A percentile compares a stretch with the other conserved stretches of the same genome.
These are phyloP conservation scores for Siniperca obscura DNA, from an alignment of 2,797 vertebrate species.

Conservation along the genomic window DNA sequence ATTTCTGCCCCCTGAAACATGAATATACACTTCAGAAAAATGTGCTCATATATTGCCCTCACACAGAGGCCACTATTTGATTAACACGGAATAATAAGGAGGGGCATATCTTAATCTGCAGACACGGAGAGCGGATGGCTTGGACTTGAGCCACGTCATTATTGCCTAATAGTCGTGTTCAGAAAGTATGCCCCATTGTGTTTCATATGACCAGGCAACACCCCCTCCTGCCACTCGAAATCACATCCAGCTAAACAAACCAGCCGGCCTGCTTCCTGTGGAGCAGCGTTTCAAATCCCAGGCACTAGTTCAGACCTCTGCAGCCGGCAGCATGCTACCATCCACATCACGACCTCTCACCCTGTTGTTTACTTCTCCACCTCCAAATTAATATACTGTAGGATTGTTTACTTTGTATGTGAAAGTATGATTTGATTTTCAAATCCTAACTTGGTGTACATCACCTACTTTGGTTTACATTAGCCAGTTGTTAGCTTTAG, in stretches of 20 bases:
- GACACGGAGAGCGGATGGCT: conserved; percentile 75
- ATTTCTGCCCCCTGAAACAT: conserved; percentile 22
- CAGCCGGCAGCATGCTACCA: conserved; percentile 85
- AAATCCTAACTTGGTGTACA: conserved; percentile 86
- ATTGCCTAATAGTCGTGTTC: conserved; percentile 85
- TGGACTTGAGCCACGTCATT: conserved; percentile 85
- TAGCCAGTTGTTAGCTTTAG: conserved; percentile 61
- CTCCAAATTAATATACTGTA: conserved; percentile 78
- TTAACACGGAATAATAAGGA: conserved; percentile 73
- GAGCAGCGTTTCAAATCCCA: conserved; percentile 83
- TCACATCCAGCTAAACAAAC: conserved; percentile 89
- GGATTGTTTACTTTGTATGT: conserved; percentile 86
- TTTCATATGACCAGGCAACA: conserved; percentile 83
- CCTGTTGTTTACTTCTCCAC: conserved; percentile 69
- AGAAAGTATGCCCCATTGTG: conserved; percentile 87
- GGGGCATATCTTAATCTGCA: conserved; percentile 82
- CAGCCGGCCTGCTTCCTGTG: conserved; percentile 83
- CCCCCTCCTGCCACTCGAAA: conserved; percentile 85
- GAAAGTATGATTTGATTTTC: conserved; percentile 84
- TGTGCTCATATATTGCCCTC: conserved; percentile 62
- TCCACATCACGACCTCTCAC: conserved; percentile 87
- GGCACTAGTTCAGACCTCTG: conserved; percentile 86
- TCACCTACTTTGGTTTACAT: conserved; percentile 74
- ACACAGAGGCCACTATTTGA: conserved; percentile 75
- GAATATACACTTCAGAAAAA: conserved; percentile 51